These are phyloP conservation scores for Rattus rattus DNA, from an alignment of 2,113 vertebrate genomes.

Conservation along the genomic window DNA sequence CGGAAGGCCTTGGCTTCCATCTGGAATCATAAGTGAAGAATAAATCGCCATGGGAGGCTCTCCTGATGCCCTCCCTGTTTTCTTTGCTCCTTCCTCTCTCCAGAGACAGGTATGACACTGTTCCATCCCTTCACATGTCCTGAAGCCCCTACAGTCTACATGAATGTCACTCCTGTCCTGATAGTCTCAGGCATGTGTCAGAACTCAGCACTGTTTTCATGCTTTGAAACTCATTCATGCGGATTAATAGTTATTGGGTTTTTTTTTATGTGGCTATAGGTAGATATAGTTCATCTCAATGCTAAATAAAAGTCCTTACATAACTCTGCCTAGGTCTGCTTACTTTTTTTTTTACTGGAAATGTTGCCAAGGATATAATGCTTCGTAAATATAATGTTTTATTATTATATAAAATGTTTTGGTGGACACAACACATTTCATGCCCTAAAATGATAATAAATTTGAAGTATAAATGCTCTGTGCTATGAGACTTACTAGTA, in stretches of 20 bases:
- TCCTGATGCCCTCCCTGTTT: neutral
- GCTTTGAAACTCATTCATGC: neutral
- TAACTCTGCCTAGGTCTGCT: neutral
- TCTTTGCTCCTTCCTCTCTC: neutral
- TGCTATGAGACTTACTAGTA: conserved; percentile 16
- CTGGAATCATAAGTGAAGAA: neutral
- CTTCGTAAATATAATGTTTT: neutral
- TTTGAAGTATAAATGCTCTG: conserved; percentile 47
- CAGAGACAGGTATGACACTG: neutral
- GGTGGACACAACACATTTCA: conserved; percentile 35
- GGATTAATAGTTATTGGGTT: conserved; percentile 1
- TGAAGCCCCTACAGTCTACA: too few relatives aligned
- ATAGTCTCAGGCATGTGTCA: neutral
- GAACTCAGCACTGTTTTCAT: neutral
- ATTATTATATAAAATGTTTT: conserved; percentile 34
- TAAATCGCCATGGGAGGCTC: neutral
- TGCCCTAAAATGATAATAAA: conserved; percentile 14
- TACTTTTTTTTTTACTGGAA: conserved; percentile 27
- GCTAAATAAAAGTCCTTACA: neutral
- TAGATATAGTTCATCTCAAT: neutral
- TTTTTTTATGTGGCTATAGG: neutral
- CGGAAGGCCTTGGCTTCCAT: neutral
- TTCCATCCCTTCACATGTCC: neutral
- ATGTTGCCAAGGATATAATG: neutral
- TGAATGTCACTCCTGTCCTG: neutral